Percentiles rank a stretch among this genome's conserved stretches.
Evolutionary conservation across 2,888 invertebrate species (phyloP).

Genomic region (Alviniconcha strummeri): DNA sequence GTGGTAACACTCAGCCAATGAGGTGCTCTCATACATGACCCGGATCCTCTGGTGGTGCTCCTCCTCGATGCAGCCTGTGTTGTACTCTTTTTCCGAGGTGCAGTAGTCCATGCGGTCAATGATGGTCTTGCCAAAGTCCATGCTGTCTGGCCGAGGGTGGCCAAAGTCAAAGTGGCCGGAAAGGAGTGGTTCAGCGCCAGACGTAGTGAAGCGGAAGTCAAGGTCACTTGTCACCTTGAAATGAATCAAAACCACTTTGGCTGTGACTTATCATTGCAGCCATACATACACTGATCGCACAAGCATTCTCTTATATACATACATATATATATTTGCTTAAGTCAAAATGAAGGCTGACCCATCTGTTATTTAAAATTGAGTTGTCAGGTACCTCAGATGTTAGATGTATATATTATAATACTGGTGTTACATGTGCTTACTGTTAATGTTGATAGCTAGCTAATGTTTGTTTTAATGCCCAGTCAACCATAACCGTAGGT

Average conservation of each 20-base stretch:
- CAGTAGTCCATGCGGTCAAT: conserved; percentile 36
- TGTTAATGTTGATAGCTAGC: too few relatives aligned
- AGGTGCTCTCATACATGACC: conserved; percentile 19
- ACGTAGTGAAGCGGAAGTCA: conserved; percentile 30
- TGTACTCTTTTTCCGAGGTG: conserved; percentile 27
- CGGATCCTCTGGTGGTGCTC: conserved; percentile 27
- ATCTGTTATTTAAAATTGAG: too few relatives aligned
- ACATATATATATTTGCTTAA: too few relatives aligned
- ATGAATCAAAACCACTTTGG: not conserved
- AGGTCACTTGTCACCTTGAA: conserved; percentile 27
- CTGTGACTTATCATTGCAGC: too few relatives aligned
- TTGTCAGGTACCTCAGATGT: too few relatives aligned
- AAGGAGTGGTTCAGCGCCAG: conserved; percentile 4
- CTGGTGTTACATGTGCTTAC: too few relatives aligned
- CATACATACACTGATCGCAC: too few relatives aligned
- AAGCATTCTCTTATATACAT: too few relatives aligned
- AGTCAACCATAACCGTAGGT: too few relatives aligned
- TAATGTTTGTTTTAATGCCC: too few relatives aligned
- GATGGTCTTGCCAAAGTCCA: conserved; percentile 20
- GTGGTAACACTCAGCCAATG: conserved; percentile 16
- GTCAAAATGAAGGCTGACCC: too few relatives aligned
- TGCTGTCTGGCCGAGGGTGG: conserved; percentile 32
- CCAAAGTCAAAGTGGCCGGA: conserved; percentile 33
- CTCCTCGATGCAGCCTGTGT: conserved; percentile 32
- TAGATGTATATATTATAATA: too few relatives aligned